Base-by-base conservation (phyloP, 1,140 invertebrate species). In the Eupeodes corollae region DNA sequence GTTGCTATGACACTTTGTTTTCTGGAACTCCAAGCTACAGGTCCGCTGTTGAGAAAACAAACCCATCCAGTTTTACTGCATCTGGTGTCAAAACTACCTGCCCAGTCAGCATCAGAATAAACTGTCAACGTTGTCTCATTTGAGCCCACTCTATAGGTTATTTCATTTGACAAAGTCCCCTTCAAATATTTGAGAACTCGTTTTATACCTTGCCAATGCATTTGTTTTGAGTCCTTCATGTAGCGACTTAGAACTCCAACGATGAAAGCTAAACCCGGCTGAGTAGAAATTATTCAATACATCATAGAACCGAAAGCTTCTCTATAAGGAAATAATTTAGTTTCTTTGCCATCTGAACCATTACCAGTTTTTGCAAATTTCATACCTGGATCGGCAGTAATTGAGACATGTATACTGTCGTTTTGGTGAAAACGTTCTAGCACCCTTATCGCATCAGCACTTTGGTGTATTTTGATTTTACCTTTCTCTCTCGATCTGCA, bases 1-100 rank as follows among this genome's bases (percentile, higher is more conserved):
- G 71, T 55, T 21, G 70, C 61, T 12, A 71, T 66, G 18, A 58
- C 57, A 37, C 50, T 49, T 61, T 74, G 74, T 48, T 71, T 69
- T 39, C 56, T 60, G n/a, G 56, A 63, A 35, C 52, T 53, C 72
- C 71, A 75, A 26, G 62, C 51, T 11, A 72, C 48, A 33, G 63
- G 46, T n/a, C 52, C 63, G 42, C 56, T 57, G 48, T 50, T 54
- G 37, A 67, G 38, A 12, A 58, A 46, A 50, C 67, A 65, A 12
- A 69, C 44, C 51, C 57, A 66, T 14, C 47, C 51, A 34, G 26
- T 21, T 12, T 16, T 62, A 9, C 62, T 70, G 45, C 59, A 61
- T 45, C 70, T 52, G 32, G 55, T 52, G 11, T 61, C 44, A 19
- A 52, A 34, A 55, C 66, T 57, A 13, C 56, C 58, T 15, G 63